Evolutionary conservation across 1,140 invertebrate genomes (phyloP).

Genomic region (Phthorimaea operculella): DNA sequence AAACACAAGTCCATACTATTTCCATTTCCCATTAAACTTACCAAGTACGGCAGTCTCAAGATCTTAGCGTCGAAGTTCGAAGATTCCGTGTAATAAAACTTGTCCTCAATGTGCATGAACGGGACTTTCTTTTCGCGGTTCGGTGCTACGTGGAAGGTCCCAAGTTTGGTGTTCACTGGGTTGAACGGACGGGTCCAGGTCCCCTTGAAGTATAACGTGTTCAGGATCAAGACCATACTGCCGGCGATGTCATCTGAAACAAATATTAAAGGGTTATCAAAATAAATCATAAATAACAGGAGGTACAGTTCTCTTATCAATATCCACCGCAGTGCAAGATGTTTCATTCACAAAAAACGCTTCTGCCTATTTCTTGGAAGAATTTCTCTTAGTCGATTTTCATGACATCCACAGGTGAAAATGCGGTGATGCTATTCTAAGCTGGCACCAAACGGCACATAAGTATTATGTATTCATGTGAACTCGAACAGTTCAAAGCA

Average conservation of each 20-base stretch:
- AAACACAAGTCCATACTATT: no score
- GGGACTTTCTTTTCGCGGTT: slow-evolving; percentile 63
- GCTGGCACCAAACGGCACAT: no score
- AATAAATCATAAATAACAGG: no score
- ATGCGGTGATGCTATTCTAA: no score
- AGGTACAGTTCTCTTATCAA: no score
- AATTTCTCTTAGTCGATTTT: no score
- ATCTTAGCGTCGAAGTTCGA: slow-evolving; percentile 76
- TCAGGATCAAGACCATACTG: slow-evolving; percentile 77
- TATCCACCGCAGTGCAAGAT: no score
- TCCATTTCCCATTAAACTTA: slow-evolving; percentile 37
- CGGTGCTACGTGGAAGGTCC: slow-evolving; percentile 68
- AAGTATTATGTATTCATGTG: no score
- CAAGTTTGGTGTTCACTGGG: slow-evolving; percentile 63
- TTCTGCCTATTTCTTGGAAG: no score
- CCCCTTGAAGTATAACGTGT: slow-evolving; percentile 85
- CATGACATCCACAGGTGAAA: no score
- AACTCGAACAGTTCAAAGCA: no score
- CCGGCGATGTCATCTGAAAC: slow-evolving; percentile 68
- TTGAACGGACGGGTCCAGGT: slow-evolving; percentile 78
- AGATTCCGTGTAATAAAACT: slow-evolving; percentile 75
- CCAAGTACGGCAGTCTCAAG: slow-evolving; percentile 82
- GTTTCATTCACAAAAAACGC: no score
- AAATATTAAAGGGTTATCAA: not conserved
- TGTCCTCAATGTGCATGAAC: slow-evolving; percentile 75